A percentile compares a stretch with the other conserved stretches of the same genome.
Evolutionary conservation across 2,797 vertebrate genomes (phyloP).

Genomic region (Petrocephalus sullivani): DNA sequence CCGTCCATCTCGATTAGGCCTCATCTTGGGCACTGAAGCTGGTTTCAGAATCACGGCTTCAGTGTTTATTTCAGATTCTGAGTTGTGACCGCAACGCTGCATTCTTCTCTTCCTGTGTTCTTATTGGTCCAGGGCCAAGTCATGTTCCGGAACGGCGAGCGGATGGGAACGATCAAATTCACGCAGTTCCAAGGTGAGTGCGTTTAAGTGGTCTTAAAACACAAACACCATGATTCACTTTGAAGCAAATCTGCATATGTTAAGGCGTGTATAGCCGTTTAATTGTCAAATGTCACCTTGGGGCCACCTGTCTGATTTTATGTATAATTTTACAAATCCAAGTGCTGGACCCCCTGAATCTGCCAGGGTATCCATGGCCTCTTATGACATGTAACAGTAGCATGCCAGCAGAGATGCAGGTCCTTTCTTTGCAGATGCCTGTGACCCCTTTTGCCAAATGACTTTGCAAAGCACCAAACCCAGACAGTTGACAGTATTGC

Average conservation of each 20-base stretch:
- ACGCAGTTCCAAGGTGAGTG: conserved; percentile 95
- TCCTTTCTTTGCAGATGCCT: not conserved
- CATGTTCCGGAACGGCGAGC: conserved; percentile 96
- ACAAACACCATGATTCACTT: not conserved
- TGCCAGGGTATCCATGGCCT: not conserved
- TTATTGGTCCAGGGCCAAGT: conserved; percentile 81
- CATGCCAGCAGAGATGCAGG: not conserved
- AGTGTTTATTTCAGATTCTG: not conserved
- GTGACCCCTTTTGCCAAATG: not conserved
- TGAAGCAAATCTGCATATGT: not conserved
- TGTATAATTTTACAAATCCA: no score
- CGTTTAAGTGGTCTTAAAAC: not conserved
- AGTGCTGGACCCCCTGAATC: not conserved
- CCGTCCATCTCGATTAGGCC: not conserved
- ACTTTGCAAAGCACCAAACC: not conserved
- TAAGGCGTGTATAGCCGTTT: no score
- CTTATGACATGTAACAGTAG: not conserved
- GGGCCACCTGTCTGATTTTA: no score
- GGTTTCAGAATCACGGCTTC: not conserved
- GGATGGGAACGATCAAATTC: conserved; percentile 98
- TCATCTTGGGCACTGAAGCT: not conserved
- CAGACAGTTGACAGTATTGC: not conserved
- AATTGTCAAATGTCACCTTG: no score
- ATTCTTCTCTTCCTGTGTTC: not conserved
- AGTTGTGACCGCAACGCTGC: not conserved